Evolutionary conservation across 2,113 vertebrate genomes (phyloP), one percentile per base, ranked within the genome.

Genomic region (Pimephales promelas): DNA sequence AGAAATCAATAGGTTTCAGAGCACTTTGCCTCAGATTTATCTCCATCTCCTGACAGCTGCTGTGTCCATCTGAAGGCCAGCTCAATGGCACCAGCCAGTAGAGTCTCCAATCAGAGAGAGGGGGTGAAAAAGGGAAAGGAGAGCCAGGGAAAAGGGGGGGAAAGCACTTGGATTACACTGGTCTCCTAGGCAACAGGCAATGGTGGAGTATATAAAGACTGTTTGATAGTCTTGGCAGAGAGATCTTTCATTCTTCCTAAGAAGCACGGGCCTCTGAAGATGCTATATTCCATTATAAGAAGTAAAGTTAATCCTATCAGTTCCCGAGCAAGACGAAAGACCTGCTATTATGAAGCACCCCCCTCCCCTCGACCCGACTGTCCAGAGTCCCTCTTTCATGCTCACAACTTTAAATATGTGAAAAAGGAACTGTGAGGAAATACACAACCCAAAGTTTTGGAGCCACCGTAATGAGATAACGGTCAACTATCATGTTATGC

Each of bases 1-100:
- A 87, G 86, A 92, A 94, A 94, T 92, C 91, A 91, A 1, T 90
- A 87, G 86, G 89, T 85, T 91, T 92, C 90, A 89, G 87, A 89
- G 78, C 86, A 73, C 36, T 92, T 11, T 5, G 84, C 90, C 87
- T 87, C 84, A 89, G 88, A 93, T 92, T 93, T 87, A 92, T 91
- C 92, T 92, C 82, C 88, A 79, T 87, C 73, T 85, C 68, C 66
- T 85, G 86, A 88, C 88, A 88, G 88, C 88, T 83, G 86, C 80
- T 82, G 80, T 82, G 87, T 78, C 73, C 43, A 64, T 83, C 72
- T 83, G 86, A 87, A 84, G 88, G 82, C 88, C 82, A 74, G 78
- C 77, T 87, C 89, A 83, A 88, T 88, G 89, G 86, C 85, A 87
- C 68, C 59, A 88, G 87, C 89, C 88, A 83, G 88, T 89, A 88